These are phyloP conservation scores for Silurus lanzhouensis DNA, from an alignment of 2,797 vertebrate genomes.

Conservation along the genomic window DNA sequence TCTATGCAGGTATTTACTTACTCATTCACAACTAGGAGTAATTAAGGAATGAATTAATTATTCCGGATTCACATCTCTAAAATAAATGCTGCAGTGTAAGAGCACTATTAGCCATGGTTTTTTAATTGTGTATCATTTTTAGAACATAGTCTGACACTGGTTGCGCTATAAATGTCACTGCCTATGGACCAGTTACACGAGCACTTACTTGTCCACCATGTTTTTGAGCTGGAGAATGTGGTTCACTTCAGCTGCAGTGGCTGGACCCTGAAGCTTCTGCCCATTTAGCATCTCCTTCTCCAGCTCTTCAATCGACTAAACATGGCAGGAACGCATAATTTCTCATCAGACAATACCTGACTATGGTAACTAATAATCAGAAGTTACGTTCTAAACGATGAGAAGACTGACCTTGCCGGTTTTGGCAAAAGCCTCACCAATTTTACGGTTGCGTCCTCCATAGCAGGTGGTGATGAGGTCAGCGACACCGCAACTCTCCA, in stretches of 20 bases:
- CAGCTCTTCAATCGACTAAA: constrained; percentile 89
- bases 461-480: constrained; percentile 99
- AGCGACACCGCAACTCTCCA: constrained; percentile 94
- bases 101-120: not conserved
- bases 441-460: constrained; percentile 91
- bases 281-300: constrained; percentile 96
- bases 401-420: constrained; percentile 78
- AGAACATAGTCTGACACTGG: not conserved
- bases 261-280: constrained; percentile 96
- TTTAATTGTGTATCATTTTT: not conserved
- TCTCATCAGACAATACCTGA: not conserved
- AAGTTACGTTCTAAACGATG: not conserved
- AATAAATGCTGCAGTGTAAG: not conserved
- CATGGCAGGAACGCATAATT: constrained; percentile 22
- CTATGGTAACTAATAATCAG: not conserved
- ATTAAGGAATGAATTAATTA: too few relatives aligned
- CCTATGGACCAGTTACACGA: not conserved
- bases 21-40: not conserved
- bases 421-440: constrained; percentile 89
- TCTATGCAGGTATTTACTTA: not conserved
- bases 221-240: constrained; percentile 86
- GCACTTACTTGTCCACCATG: constrained; percentile 85
- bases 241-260: constrained; percentile 87
- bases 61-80: not conserved
- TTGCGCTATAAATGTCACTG: not conserved